Base-by-base conservation (phyloP, 2,113 vertebrate species). In the Psettodes erumei region DNA sequence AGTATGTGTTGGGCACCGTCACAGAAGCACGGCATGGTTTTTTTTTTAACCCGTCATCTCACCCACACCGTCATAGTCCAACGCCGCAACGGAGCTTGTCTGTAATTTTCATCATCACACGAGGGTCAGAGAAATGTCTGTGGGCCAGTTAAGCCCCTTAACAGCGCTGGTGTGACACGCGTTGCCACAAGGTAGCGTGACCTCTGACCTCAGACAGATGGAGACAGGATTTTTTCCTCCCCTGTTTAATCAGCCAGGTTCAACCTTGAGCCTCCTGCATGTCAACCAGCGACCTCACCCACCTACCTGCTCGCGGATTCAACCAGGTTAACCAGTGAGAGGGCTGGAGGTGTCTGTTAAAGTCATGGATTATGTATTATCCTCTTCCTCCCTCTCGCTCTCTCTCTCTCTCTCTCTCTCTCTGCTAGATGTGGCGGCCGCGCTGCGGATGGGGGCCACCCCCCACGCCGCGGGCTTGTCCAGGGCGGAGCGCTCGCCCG, bases 341-440 rank as follows among this genome's bases (percentile, higher is more conserved):
- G 60, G 42, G 68, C 74, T 64, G 11, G 16, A 27, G 28, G 54
- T 54, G 33, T 71, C 63, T 27, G 5, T 48, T 63, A 48, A 43
- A 75, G 51, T 79, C 10, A 21, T 47, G 64, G 72, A 79, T 85
- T 73, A 83, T 55, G 30, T 75, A 45, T 77, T 64, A 75, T 79
- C 71, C 53, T 70, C 53, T 51, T 40, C 12, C 33, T 69, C 21
- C 71, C 50, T 55, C 21, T 67, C 42, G 42, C 28, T n/a, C n/a
- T n/a, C n/a, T n/a, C n/a, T n/a, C n/a, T 55, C 30, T 70, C 16
- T 66, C 40, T 55, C 19, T 60, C 42, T 47, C 16, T 56, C n/a
- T 68, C 51, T 71, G 30, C 53, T 84, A 94, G 94, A 94, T 90
- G 88, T 93, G 79, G 89, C 89, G 1, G 75, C 91, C 1, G 80